phyloP scores from a whole-genome alignment of 1,140 invertebrate genomes.

The Tyrophagus putrescentiae region DNA sequence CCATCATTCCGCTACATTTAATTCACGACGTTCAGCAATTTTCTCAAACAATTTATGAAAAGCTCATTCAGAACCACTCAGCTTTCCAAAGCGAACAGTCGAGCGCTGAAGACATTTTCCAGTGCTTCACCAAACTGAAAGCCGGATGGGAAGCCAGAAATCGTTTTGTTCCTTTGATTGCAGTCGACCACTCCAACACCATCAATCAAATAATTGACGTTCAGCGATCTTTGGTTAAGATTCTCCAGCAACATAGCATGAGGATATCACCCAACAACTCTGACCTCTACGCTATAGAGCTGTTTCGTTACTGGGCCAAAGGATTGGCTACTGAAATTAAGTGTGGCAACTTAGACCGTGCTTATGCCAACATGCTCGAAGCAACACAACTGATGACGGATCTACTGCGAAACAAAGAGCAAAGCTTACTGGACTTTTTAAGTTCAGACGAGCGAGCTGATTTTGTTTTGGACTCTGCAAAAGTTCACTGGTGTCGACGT shows the following conservation, averaged over 20 bases:
- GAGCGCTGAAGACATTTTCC: background rate
- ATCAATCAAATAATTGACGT: background rate
- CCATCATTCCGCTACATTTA: background rate
- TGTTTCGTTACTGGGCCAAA: background rate
- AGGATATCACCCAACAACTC: background rate
- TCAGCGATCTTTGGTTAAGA: background rate
- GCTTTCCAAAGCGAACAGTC: background rate
- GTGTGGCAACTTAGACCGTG: conserved; percentile 2
- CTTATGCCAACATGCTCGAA: background rate
- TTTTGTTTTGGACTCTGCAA: background rate
- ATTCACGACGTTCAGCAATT: background rate
- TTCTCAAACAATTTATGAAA: background rate
- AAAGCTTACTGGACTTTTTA: no score
- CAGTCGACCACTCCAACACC: background rate
- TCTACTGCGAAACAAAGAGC: background rate
- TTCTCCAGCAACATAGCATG: background rate
- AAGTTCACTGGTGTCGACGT: conserved; percentile 10
- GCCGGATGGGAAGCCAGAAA: background rate
- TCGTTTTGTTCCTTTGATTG: background rate
- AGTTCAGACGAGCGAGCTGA: background rate
- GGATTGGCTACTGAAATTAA: background rate
- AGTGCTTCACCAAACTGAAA: background rate
- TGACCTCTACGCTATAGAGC: background rate
- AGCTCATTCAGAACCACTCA: background rate
- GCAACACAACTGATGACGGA: background rate